Evolutionary conservation across 30 jellyfish, hydroid and myxozoan genomes (phyloP), one percentile per base, ranked within the genome.

Genomic region (Euphysa ruthae): DNA sequence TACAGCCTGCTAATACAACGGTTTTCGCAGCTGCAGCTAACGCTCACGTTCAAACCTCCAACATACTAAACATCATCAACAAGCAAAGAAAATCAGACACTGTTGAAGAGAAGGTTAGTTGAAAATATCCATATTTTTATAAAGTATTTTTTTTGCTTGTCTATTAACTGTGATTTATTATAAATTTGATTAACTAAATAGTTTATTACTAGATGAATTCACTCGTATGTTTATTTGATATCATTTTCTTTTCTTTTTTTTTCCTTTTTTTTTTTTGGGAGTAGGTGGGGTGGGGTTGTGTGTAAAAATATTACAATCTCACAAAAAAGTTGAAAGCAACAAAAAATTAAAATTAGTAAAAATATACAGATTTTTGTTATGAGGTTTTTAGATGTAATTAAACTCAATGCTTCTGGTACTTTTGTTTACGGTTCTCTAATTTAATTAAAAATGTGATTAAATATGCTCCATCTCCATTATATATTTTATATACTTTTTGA

Each of bases 1-100:
- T 81, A 8, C 94, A 81, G 57, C 94, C 97, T 12, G 97, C 97
- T 4, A 86, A 93, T 0, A 43, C n/a, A 0, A 21, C 49, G 12
- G 34, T 35, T 26, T n/a, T n/a, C n/a, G 6, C 66, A 27, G 81
- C 66, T 30, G 58, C 55, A 15, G 77, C 72, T n/a, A 58, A 19
- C 1, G 84, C 71, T 34, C 54, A 75, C 24, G 49, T 50, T 23
- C 94, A 78, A 25, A 29, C 72, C 8, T 89, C 96, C 22, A 82
- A 75, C 23, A 55, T 83, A 1, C 65, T 70, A 23, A 68, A 27
- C 16, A 68, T 68, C 29, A 49, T 68, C 0, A 38, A 65, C 43
- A 26, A 65, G 24, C 69, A 68, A 31, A 35, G 19, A 25, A 31
- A 58, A n/a, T 46, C 60, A n/a, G 60, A 4, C 18, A 2, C 8